Evolutionary conservation across 2,797 vertebrate species (phyloP).

Genomic region (Manis crassicaudata): DNA sequence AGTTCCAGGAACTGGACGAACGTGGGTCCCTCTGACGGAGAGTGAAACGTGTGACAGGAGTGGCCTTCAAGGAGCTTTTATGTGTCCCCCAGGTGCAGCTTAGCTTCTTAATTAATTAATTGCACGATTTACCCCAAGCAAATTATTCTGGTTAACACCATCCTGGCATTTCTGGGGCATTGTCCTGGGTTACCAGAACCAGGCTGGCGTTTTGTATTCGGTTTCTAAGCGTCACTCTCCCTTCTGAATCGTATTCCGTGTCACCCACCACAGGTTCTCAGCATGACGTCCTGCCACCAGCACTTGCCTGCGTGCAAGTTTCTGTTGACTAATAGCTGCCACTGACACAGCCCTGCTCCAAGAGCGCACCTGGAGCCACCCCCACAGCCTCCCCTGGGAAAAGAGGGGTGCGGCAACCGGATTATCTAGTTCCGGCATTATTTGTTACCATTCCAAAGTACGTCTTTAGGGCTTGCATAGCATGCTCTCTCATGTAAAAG

Average conservation of each 20-base stretch:
- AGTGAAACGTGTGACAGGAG: neutral
- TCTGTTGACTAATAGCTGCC: slow-evolving; percentile 51
- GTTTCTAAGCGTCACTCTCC: slow-evolving; percentile 52
- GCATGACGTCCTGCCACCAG: slow-evolving; percentile 10
- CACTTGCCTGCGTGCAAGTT: neutral
- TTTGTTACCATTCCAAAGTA: slow-evolving; percentile 68
- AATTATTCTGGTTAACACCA: neutral
- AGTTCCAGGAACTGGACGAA: neutral
- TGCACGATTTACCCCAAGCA: neutral
- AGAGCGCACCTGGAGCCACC: too few relatives aligned
- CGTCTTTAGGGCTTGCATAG: slow-evolving; percentile 3
- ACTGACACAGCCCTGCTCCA: neutral
- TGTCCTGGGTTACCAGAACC: neutral
- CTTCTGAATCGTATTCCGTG: slow-evolving; percentile 48
- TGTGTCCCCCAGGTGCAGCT: neutral
- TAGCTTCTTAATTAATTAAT: neutral
- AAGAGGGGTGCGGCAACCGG: neutral
- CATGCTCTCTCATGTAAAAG: slow-evolving; percentile 64
- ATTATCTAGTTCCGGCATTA: slow-evolving; percentile 44
- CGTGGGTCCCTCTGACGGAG: neutral
- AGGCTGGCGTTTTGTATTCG: neutral
- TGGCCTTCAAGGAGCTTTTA: neutral
- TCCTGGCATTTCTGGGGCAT: neutral
- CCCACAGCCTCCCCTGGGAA: too few relatives aligned
- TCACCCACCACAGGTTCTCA: slow-evolving; percentile 21